Conservation (phyloP, 2,113 vertebrate genomes). For the Anolis sagrei region DNA sequence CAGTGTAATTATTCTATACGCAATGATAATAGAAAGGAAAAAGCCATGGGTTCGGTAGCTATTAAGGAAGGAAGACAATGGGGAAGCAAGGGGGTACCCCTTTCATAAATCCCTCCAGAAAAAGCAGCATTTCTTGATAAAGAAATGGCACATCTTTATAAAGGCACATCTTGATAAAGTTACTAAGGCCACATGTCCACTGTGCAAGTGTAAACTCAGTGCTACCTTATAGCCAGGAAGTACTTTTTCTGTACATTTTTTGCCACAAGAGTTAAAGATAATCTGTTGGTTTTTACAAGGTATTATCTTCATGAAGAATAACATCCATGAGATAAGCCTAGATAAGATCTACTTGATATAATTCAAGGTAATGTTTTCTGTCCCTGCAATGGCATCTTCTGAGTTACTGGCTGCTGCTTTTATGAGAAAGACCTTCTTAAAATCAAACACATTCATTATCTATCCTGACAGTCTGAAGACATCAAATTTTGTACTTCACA, state of each 20-base stretch:
- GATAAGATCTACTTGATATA: neutral
- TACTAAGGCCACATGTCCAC: neutral
- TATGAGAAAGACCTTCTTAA: conserved; percentile 29
- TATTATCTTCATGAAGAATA: neutral
- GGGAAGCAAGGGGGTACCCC: no score
- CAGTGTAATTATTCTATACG: no score
- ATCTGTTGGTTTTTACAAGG: neutral
- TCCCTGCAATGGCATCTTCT: conserved; percentile 38
- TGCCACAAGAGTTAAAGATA: neutral
- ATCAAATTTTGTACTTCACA: neutral
- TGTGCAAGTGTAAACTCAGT: neutral
- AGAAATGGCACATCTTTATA: no score
- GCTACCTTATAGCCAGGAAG: neutral
- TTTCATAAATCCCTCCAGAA: no score
- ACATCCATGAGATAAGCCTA: conserved; percentile 9
- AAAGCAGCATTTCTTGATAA: neutral
- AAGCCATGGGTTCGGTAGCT: no score
- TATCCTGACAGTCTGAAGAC: conserved; percentile 32
- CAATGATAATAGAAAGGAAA: no score
- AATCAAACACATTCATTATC: conserved; percentile 31
- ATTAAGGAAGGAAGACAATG: no score
- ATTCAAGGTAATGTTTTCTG: neutral
- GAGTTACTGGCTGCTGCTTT: neutral
- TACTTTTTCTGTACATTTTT: neutral
- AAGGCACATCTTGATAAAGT: no score